phyloP scores from a whole-genome alignment of 2,888 invertebrate genomes.

The Drosophila antonietae region DNA sequence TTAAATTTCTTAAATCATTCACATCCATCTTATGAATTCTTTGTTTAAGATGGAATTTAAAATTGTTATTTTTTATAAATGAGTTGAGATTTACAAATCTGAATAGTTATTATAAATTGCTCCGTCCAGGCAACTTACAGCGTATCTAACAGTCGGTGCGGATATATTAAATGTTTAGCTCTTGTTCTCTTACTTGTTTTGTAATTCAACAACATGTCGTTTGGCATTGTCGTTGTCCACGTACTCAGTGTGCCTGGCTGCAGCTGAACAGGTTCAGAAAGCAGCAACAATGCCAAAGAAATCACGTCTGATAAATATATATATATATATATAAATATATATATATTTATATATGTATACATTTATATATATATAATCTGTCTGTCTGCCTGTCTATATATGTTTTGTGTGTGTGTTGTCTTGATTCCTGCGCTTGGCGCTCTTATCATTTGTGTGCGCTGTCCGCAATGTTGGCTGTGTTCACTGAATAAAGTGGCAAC shows the following conservation, averaged over 20 bases:
- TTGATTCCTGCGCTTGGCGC: constrained; percentile 63
- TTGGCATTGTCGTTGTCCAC: constrained; percentile 61
- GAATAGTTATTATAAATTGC: too few relatives aligned
- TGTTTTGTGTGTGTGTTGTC: constrained; percentile 39
- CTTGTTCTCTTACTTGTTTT: constrained; percentile 60
- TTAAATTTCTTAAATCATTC: too few relatives aligned
- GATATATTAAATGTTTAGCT: constrained; percentile 25
- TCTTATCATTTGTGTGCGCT: constrained; percentile 59
- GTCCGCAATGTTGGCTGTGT: constrained; percentile 40
- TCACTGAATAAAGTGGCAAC: constrained; percentile 34
- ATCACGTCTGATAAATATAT: constrained; percentile 67
- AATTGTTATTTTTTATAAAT: too few relatives aligned
- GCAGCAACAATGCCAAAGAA: constrained; percentile 56
- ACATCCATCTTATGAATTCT: too few relatives aligned
- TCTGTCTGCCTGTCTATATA: constrained; percentile 34
- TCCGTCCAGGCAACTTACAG: too few relatives aligned
- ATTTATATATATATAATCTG: constrained; percentile 12
- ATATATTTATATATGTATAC: constrained; percentile 48
- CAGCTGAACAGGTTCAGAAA: constrained; percentile 71
- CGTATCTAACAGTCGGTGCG: constrained; percentile 35
- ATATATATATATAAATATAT: constrained; percentile 12
- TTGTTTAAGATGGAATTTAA: too few relatives aligned
- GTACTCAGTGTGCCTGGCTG: constrained; percentile 50
- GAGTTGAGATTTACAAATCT: too few relatives aligned
- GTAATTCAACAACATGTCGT: constrained; percentile 75